Base-by-base conservation (phyloP, 2,888 invertebrate genomes). In the Polylopha cassiicola region DNA sequence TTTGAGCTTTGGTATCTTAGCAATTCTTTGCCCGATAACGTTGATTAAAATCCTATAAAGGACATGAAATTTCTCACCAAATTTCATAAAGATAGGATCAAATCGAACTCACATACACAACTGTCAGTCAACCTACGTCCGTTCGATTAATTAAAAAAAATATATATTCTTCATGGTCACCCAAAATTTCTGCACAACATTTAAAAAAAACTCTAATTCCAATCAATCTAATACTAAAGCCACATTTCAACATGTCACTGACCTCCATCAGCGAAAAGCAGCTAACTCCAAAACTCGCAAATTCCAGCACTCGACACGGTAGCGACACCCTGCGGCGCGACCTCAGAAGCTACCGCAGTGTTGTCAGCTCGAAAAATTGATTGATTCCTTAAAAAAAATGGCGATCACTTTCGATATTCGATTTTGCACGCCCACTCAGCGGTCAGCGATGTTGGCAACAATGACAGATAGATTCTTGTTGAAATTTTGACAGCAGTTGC, bases 371-470 rank as follows among this genome's bases (percentile, higher is more conserved):
- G 54, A 68, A 68, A 57, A 65, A 43, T 57, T 58, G 72, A 78
- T 76, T 59, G 75, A 77, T 73, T 71, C 59, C 60, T 49, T 29
- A 60, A 71, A 76, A 73, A 77, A 78, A 72, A 63, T 64, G 50
- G 63, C 67, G 49, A 41, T 31, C 50, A 54, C 61, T 65, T 65
- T 56, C 59, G 15, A 8, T 28, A 18, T 6, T 8, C 44, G 55
- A 81, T 78, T 76, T 70, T 60, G 66, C 75, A 78, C 79, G 79
- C 78, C 78, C 61, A 76, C 77, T 78, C 72, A 65, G 53, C 37
- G 33, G 42, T 39, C 32, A 24, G n/a, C n/a, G n/a, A n/a, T n/a
- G n/a, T n/a, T 17, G 7, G 9, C 13, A 28, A 28, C 13, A 28
- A 24, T 9, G 3, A 24, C n/a, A n/a, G n/a, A n/a, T n/a, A n/a